Percentiles rank a stretch among this genome's conserved stretches.
Conservation (phyloP, 2,113 vertebrate genomes). For the Himantopus leucocephalus region DNA sequence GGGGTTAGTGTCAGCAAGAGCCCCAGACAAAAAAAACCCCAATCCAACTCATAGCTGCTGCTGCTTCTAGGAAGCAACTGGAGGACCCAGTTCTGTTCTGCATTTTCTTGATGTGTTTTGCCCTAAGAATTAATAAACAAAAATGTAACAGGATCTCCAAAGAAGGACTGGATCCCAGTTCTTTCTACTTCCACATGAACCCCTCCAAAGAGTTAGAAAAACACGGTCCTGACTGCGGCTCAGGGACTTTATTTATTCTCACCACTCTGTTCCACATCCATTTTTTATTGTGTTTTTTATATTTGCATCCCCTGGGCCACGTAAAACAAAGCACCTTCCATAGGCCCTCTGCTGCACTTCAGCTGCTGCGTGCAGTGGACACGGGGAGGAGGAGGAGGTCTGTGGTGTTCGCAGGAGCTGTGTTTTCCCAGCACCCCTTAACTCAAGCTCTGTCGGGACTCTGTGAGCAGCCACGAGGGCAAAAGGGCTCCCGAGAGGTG, state of each 20-base stretch:
- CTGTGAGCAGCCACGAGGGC: not conserved
- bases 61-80: not conserved
- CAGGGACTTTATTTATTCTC: not conserved
- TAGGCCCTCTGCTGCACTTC: not conserved
- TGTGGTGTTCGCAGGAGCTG: not conserved
- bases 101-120: not conserved
- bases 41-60: not conserved
- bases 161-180: not conserved
- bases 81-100: not conserved
- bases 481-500: not conserved
- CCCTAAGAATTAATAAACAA: not conserved
- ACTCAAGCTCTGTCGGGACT: not conserved
- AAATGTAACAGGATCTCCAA: not conserved
- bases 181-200: not conserved
- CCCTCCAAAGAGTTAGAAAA: not conserved
- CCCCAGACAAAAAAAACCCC: not conserved
- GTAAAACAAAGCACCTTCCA: conserved; percentile 4
- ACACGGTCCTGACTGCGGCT: not conserved
- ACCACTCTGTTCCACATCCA: not conserved
- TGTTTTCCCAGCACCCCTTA: not conserved
- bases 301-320: not conserved
- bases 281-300: not conserved
- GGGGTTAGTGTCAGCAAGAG: not conserved
- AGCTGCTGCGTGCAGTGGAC: not conserved
- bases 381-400: not conserved